A percentile compares a stretch with the other conserved stretches of the same genome.
These are phyloP conservation scores for Zophobas morio DNA, from an alignment of 1,140 invertebrate species.

Conservation along the genomic window DNA sequence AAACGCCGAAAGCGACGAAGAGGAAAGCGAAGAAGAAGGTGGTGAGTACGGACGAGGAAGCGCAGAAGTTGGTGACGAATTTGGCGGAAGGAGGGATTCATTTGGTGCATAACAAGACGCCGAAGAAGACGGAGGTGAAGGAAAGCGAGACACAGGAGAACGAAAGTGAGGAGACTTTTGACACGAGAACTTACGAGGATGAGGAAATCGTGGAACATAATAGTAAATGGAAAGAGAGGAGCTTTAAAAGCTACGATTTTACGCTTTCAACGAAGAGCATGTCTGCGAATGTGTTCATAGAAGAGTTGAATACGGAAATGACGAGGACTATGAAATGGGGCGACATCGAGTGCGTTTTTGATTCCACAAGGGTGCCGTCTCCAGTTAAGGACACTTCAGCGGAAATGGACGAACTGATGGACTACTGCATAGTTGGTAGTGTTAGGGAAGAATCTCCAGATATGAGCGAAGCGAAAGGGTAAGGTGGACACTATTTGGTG, in stretches of 20 bases:
- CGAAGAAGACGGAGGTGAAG: conserved; percentile 17
- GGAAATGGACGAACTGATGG: conserved; percentile 20
- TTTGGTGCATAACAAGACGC: conserved; percentile 53
- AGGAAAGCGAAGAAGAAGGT: not conserved
- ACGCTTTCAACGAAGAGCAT: conserved; percentile 36
- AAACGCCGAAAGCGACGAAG: not conserved
- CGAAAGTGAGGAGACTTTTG: conserved; percentile 8
- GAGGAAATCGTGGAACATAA: conserved; percentile 18
- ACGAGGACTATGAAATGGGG: conserved; percentile 24
- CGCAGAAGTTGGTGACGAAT: conserved; percentile 45
- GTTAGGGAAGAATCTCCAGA: not conserved
- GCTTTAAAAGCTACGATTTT: conserved; percentile 48
- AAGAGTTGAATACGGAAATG: not conserved
- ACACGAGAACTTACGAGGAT: conserved; percentile 9
- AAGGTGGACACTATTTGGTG: not conserved
- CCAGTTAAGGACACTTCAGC: not conserved
- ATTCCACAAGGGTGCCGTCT: not conserved
- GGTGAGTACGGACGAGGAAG: conserved; percentile 7
- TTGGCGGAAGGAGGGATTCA: conserved; percentile 54
- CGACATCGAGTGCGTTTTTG: not conserved
- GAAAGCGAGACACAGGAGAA: conserved; percentile 3
- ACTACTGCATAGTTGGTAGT: not conserved
- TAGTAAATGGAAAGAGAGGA: conserved; percentile 8
- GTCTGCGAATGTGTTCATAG: not conserved
- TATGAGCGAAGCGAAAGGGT: conserved; percentile 5